Evolutionary conservation across 2,888 invertebrate species (phyloP), one percentile per base, ranked within the genome.

Genomic region (Rhorus exstirpatorius): DNA sequence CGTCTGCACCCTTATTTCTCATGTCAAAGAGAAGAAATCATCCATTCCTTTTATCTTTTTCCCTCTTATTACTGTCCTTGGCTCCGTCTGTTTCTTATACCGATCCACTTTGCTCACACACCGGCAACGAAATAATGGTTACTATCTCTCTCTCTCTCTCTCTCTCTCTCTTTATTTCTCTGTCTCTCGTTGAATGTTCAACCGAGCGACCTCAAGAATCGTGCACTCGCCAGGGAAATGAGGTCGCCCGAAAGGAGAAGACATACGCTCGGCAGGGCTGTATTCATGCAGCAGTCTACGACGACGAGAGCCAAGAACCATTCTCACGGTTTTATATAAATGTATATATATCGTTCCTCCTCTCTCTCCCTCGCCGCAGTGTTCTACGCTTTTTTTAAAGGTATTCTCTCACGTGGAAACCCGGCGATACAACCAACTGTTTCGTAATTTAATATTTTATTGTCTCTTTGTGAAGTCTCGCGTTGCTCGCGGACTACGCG

Each of bases 381-480:
- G 21, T 21, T 68, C 53, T 19, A 61, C 21, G 19, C 35, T 65
- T 71, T 65, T 35, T n/a, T n/a, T n/a, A n/a, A n/a, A n/a, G n/a
- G n/a, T n/a, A n/a, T n/a, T 58, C 51, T 58, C 58, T 77, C 67
- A 26, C 55, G 17, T 38, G 17, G 31, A 49, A 44, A 72, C 35
- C 70, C n/a, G 41, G 55, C 53, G 26, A 61, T 61, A 55, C 17
- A 65, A 38, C 44, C 53, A n/a, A 68, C 53, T n/a, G 19, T 53
- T 61, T 83, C 65, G 83, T 87, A 81, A 86, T 85, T 78, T 81
- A 79, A 86, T 86, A 86, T 85, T 84, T 86, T 84, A 86, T 87
- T 86, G 82, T 85, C 79, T 74, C 78, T 83, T 83, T 82, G 79
- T 72, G 55, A 51, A 83, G 63, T 72, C 31, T 53, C 58, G 19